Conservation (phyloP, 64 coral and sea anemone genomes). For the Montipora efflorescens region DNA sequence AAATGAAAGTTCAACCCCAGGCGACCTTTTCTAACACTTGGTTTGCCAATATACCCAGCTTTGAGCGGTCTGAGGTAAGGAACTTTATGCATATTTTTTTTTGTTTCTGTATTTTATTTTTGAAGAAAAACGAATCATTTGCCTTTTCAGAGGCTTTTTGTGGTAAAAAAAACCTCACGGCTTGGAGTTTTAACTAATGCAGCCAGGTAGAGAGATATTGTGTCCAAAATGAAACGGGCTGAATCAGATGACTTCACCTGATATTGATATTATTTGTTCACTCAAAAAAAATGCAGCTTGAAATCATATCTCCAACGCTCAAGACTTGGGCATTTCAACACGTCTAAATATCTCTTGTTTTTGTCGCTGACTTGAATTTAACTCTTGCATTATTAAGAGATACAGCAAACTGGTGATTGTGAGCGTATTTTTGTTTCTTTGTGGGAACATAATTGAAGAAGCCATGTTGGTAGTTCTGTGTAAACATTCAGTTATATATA, state of each 20-base stretch:
- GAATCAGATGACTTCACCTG: background rate
- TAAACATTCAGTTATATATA: background rate
- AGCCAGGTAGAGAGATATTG: background rate
- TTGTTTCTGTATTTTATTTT: background rate
- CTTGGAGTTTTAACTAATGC: background rate
- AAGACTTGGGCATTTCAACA: background rate
- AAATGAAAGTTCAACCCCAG: too few relatives aligned
- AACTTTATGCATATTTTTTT: background rate
- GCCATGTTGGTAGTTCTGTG: background rate
- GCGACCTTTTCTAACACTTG: too few relatives aligned
- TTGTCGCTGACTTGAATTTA: background rate
- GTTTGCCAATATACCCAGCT: too few relatives aligned
- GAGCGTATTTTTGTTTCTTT: background rate
- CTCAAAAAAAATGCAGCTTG: background rate
- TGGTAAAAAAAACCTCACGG: background rate
- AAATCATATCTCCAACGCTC: background rate
- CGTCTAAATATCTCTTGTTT: background rate
- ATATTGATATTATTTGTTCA: background rate
- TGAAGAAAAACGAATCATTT: background rate
- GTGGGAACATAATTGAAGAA: background rate
- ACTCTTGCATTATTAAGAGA: slow-evolving; percentile 32
- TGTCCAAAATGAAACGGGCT: background rate
- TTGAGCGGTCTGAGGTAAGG: too few relatives aligned
- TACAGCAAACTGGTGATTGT: background rate
- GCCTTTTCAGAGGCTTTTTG: background rate